Percentiles rank a stretch among this genome's conserved stretches.
Conservation (phyloP, 2,888 invertebrate species). For the Drosophila mayaguana region DNA sequence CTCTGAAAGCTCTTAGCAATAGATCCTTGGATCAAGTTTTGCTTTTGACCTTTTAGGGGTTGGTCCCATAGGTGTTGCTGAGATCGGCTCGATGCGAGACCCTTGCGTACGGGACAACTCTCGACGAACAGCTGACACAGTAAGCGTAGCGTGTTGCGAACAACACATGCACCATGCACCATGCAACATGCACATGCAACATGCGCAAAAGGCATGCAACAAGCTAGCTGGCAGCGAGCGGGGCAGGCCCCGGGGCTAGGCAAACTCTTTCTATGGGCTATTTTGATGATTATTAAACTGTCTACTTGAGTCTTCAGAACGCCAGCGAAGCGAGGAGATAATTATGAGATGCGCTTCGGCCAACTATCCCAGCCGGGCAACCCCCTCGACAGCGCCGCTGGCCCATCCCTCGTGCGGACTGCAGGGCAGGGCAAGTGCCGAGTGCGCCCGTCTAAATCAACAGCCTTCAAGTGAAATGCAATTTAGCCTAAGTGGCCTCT, state of each 20-base stretch:
- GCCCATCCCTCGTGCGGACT: background rate
- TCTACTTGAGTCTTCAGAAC: slow-evolving; percentile 72
- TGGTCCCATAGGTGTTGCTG: background rate
- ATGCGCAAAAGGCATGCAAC: slow-evolving; percentile 47
- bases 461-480: slow-evolving; percentile 69
- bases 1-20: background rate
- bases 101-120: slow-evolving; percentile 8
- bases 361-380: slow-evolving; percentile 13
- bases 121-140: slow-evolving; percentile 45
- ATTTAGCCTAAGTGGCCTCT: slow-evolving; percentile 75
- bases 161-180: slow-evolving; percentile 7
- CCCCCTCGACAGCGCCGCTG: background rate
- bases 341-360: slow-evolving; percentile 79
- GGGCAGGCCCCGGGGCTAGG: slow-evolving; percentile 1
- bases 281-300: slow-evolving; percentile 74
- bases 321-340: slow-evolving; percentile 77
- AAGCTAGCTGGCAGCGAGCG: slow-evolving; percentile 18
- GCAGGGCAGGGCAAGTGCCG: background rate
- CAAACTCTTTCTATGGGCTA: slow-evolving; percentile 14
- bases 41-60: background rate
- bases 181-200: slow-evolving; percentile 22
- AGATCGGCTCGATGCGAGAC: background rate
- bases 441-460: slow-evolving; percentile 1
- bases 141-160: slow-evolving; percentile 51
- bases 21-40: background rate